phyloP scores from a whole-genome alignment of 1,140 invertebrate genomes.

The Ooceraea biroi region DNA sequence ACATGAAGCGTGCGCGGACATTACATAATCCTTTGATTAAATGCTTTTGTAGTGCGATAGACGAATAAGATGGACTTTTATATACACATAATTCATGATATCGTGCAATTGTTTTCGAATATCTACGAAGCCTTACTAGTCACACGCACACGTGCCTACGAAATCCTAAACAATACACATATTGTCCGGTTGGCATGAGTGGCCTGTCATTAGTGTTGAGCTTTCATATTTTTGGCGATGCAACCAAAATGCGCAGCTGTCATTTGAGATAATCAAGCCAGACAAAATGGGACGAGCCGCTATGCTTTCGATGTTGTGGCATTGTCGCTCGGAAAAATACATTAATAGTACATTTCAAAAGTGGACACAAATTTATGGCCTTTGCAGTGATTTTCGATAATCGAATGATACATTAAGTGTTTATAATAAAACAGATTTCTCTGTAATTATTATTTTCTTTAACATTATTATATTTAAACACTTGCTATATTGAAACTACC shows the following conservation, averaged over 20 bases:
- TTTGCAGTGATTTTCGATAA: neutral
- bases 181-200: conserved; percentile 38
- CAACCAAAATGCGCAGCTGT: conserved; percentile 31
- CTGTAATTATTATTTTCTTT: neutral
- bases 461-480: conserved; percentile 4
- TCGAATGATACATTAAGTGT: neutral
- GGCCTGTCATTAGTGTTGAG: neutral
- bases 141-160: neutral
- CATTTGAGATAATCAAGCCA: conserved; percentile 28
- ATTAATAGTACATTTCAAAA: neutral
- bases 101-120: conserved; percentile 1
- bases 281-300: neutral
- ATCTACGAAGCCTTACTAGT: neutral
- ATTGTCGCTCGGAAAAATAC: conserved; percentile 18
- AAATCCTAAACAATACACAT: conserved; percentile 22
- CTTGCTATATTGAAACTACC: neutral
- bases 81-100: conserved; percentile 21
- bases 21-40: conserved; percentile 16
- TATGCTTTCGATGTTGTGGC: neutral
- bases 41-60: neutral
- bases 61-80: neutral
- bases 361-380: neutral
- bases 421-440: neutral
- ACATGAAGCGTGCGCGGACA: neutral
- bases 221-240: conserved; percentile 26